Conservation (phyloP, 1,140 invertebrate species). For the Caenorhabditis briggsae region DNA sequence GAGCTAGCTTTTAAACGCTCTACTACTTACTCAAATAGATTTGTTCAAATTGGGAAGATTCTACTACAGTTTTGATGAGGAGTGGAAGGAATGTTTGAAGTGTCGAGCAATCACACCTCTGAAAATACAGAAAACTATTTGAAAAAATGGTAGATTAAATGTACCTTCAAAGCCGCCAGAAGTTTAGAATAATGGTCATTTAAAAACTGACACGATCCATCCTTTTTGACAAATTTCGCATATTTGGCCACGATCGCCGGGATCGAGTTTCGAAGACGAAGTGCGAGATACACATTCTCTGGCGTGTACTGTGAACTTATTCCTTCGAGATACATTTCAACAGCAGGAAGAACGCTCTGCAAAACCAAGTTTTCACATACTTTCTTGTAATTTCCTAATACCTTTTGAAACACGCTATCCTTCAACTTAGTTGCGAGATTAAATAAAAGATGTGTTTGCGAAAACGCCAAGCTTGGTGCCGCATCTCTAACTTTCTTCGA, state of each 20-base stretch:
- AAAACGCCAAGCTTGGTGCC: constrained; percentile 26
- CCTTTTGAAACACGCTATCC: constrained; percentile 22
- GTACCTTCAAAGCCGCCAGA: constrained; percentile 25
- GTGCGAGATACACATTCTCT: constrained; percentile 20
- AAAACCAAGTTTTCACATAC: background rate
- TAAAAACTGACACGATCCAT: constrained; percentile 11
- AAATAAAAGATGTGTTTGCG: constrained; percentile 1
- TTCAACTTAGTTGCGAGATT: background rate
- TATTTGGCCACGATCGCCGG: background rate
- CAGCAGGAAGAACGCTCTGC: constrained; percentile 3
- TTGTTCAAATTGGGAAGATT: constrained; percentile 9
- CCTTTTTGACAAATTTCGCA: constrained; percentile 40
- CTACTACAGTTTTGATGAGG: constrained; percentile 8
- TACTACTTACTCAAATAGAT: constrained; percentile 9
- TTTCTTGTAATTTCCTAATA: background rate
- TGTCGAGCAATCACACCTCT: background rate
- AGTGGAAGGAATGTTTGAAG: constrained; percentile 29
- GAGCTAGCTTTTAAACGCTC: too few species aligned
- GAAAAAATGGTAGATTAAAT: background rate
- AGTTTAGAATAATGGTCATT: constrained; percentile 34
- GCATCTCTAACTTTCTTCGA: constrained; percentile 11
- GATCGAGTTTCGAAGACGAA: constrained; percentile 10
- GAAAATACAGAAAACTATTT: background rate
- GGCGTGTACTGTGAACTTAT: constrained; percentile 15
- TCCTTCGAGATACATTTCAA: constrained; percentile 46